Conservation (phyloP, 2,888 invertebrate species). For the Eristalis tenax region DNA sequence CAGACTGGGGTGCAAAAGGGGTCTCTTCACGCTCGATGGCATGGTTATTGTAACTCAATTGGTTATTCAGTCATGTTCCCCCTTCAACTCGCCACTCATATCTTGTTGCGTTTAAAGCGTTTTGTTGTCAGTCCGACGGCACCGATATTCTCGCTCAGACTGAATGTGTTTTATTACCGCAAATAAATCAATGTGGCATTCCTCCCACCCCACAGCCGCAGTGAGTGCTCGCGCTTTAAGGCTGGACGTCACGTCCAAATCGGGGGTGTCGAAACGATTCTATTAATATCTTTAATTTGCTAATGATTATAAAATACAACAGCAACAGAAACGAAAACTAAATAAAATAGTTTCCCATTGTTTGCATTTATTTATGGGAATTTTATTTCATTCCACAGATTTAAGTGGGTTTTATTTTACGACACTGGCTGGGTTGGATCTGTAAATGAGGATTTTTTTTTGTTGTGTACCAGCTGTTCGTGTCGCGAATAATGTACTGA, state of each 20-base stretch:
- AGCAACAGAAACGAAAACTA: neutral
- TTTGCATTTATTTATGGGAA: constrained; percentile 12
- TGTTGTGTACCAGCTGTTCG: constrained; percentile 7
- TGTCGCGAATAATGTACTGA: constrained; percentile 18
- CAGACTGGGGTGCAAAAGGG: neutral
- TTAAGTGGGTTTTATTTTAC: constrained; percentile 10
- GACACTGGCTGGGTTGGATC: neutral
- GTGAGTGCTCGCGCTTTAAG: neutral
- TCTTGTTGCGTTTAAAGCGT: neutral
- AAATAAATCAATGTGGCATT: neutral
- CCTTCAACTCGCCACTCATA: neutral
- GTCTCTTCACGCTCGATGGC: neutral
- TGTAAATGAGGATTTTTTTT: too few relatives aligned
- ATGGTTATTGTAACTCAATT: constrained; percentile 2
- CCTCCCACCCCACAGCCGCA: neutral
- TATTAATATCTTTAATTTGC: neutral
- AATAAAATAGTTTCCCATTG: constrained; percentile 7
- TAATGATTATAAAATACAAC: neutral
- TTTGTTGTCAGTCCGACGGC: neutral
- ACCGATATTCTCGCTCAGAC: neutral
- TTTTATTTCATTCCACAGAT: constrained; percentile 6
- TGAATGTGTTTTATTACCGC: neutral
- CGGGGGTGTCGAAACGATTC: neutral
- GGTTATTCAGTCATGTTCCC: neutral
- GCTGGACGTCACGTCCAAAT: neutral